A percentile compares a stretch with the other conserved stretches of the same genome.
Conservation (phyloP, 35 echinoderm and acorn worm species). For the Hemicentrotus pulcherrimus region DNA sequence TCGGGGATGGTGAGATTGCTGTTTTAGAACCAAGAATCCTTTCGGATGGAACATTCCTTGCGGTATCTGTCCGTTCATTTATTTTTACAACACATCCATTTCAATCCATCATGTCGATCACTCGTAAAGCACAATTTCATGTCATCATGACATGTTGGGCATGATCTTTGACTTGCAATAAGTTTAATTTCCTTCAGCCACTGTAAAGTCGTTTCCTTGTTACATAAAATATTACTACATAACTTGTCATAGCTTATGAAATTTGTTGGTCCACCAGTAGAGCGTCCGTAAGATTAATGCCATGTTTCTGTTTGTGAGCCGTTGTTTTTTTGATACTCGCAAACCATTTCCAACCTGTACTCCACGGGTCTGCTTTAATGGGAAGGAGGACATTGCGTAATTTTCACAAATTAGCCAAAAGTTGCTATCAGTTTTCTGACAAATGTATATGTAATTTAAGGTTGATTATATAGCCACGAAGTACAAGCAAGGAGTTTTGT, state of each 20-base stretch:
- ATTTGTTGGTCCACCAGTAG: neutral
- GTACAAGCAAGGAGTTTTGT: too few species aligned
- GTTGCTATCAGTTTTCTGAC: too few species aligned
- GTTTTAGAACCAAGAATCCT: conserved; percentile 49
- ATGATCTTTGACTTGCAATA: neutral
- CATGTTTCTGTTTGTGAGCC: neutral
- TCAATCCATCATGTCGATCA: conserved; percentile 25
- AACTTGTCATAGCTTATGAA: neutral
- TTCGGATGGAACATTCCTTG: conserved; percentile 39
- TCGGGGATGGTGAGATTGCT: conserved; percentile 31
- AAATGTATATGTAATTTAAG: too few species aligned
- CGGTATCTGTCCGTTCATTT: conserved; percentile 9
- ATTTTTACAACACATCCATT: conserved; percentile 49
- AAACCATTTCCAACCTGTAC: neutral
- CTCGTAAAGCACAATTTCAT: conserved; percentile 22
- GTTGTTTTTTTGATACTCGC: neutral
- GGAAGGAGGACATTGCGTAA: too few species aligned
- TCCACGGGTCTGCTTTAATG: neutral
- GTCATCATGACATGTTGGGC: neutral
- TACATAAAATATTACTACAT: neutral
- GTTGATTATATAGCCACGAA: too few species aligned
- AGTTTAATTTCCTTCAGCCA: neutral
- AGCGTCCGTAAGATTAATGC: neutral
- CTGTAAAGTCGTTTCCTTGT: neutral
- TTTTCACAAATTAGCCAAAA: too few species aligned